These are phyloP conservation scores for Heliconius congener DNA, from an alignment of 1,140 invertebrate genomes.

Conservation along the genomic window DNA sequence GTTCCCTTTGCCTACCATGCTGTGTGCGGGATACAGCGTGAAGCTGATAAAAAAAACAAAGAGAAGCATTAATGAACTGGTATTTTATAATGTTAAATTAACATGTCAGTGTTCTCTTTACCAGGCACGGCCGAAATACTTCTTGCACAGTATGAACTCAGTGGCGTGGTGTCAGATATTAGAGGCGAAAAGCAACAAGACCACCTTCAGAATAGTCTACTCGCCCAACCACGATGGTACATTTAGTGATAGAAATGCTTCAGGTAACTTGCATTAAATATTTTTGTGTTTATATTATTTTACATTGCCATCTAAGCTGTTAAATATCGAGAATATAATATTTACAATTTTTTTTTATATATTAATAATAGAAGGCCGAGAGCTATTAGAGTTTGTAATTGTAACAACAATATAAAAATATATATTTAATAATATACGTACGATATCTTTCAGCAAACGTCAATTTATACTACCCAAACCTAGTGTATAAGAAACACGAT, in stretches of 20 bases:
- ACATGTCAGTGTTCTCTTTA: neutral
- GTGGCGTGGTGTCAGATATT: constrained; percentile 93
- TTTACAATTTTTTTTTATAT: too few relatives aligned
- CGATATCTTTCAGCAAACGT: constrained; percentile 49
- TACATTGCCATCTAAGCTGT: neutral
- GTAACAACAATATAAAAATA: neutral
- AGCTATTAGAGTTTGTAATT: neutral
- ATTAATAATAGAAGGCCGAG: too few relatives aligned
- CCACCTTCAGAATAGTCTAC: constrained; percentile 85
- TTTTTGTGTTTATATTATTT: neutral
- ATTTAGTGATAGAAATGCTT: constrained; percentile 53
- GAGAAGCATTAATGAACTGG: too few relatives aligned
- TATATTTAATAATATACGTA: neutral
- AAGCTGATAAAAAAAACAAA: too few relatives aligned
- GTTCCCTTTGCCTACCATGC: too few relatives aligned
- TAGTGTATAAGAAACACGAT: constrained; percentile 91
- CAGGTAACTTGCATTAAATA: constrained; percentile 48
- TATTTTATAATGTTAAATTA: too few relatives aligned
- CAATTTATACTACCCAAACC: constrained; percentile 60
- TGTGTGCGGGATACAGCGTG: too few relatives aligned
- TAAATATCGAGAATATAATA: too few relatives aligned
- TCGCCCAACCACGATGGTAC: constrained; percentile 62
- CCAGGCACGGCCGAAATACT: constrained; percentile 82
- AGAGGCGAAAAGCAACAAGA: constrained; percentile 85
- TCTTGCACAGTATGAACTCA: constrained; percentile 91